A percentile compares a stretch with the other conserved stretches of the same genome.
phyloP scores from a whole-genome alignment of 23 tunicate species.

The Ciona savignyi region DNA sequence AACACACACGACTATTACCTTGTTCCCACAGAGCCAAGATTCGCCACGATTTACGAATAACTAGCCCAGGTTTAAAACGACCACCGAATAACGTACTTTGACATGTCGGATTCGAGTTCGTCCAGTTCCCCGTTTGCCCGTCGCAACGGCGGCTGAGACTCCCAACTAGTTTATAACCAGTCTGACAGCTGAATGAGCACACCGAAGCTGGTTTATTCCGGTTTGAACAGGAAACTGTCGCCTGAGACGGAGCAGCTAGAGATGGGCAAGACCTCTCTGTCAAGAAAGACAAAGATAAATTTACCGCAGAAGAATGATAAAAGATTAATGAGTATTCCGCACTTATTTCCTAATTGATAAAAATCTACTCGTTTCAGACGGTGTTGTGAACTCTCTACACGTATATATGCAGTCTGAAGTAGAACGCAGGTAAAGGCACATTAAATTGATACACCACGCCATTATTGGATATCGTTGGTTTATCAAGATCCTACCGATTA shows the following conservation, averaged over 20 bases:
- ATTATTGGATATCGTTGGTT: too few relatives aligned
- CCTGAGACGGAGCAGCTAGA: conserved; percentile 24
- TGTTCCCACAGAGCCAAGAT: background rate
- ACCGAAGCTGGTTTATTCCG: conserved; percentile 31
- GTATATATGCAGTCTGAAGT: too few relatives aligned
- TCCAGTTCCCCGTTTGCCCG: conserved; percentile 37
- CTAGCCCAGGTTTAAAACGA: background rate
- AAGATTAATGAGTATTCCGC: too few relatives aligned
- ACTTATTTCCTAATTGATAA: too few relatives aligned
- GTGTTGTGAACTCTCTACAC: too few relatives aligned
- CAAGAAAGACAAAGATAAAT: background rate
- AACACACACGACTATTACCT: too few relatives aligned
- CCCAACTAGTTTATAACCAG: conserved; percentile 37
- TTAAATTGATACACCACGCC: too few relatives aligned
- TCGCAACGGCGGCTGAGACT: conserved; percentile 16
- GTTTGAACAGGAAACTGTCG: conserved; percentile 32
- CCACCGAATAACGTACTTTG: conserved; percentile 26
- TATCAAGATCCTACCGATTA: too few relatives aligned
- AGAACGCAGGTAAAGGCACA: too few relatives aligned
- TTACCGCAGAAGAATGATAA: background rate
- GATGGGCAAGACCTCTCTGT: conserved; percentile 27
- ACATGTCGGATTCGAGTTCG: conserved; percentile 27
- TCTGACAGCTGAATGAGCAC: conserved; percentile 37
- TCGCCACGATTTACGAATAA: background rate
- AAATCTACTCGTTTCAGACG: too few relatives aligned